Base-by-base conservation (phyloP, 1,140 invertebrate genomes). In the Chymomyza costata region DNA sequence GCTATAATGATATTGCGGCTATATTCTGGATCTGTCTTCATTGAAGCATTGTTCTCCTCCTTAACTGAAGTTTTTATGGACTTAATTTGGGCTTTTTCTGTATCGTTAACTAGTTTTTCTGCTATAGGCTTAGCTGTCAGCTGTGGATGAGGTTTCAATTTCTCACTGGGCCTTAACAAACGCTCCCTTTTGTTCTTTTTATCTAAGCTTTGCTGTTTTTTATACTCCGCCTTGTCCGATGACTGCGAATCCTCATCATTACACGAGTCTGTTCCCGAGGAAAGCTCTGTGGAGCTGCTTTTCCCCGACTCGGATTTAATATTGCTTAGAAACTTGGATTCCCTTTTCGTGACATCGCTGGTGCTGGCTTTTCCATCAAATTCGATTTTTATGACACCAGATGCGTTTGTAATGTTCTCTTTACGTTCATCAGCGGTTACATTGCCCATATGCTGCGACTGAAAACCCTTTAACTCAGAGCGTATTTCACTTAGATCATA, bases 401-500 rank as follows among this genome's bases (percentile, higher is more conserved):
- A 10, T 2, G 31, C 47, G 1, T 41, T 40, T 34, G 6, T 32
- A 13, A 8, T 38, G 17, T 41, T 21, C 15, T 74, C 57, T 19
- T 64, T 68, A 30, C 66, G 60, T 6, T 71, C 62, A n/a, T 56
- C 51, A 11, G 8, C 34, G 40, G 57, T 63, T 38, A 1, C n/a
- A 0, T 8, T 21, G 41, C 48, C 7, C 2, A 74, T 19, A 1
- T 66, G 16, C 16, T 74, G 60, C 3, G 65, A 64, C 39, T 83
- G 80, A 18, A 94, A 90, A 14, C 93, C 93, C 85, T 95, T 95
- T 0, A 95, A 80, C 82, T 95, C 93, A 0, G 92, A 94, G 59
- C 93, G 86, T 51, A 95, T 94, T 86, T 94, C 92, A 86, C 93
- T 93, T 1, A 95, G 86, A 86, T 95, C 93, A 68, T 93, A 94